Percentiles rank a stretch among this genome's conserved stretches.
Conservation (phyloP, 2,113 vertebrate genomes). For the Embiotoca jacksoni region DNA sequence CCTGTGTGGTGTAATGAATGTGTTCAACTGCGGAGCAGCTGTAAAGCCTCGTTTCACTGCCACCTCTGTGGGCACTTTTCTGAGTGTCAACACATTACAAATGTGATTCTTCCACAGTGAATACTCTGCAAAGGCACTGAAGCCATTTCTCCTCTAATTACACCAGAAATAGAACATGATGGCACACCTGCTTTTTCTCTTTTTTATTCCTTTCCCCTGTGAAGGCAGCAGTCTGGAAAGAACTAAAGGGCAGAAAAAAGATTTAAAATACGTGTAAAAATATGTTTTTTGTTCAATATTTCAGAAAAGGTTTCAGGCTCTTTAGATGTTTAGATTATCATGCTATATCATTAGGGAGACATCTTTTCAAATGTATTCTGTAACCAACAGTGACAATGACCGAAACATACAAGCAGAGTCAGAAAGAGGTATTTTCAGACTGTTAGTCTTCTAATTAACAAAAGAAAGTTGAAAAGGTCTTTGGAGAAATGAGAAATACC, state of each 20-base stretch:
- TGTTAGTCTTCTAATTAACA: too few species aligned
- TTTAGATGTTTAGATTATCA: not conserved
- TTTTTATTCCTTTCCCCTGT: not conserved
- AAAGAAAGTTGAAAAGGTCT: too few species aligned
- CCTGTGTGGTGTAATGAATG: conserved; percentile 10
- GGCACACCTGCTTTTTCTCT: conserved; percentile 40
- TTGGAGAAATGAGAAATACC: too few species aligned
- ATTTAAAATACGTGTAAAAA: not conserved
- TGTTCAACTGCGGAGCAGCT: conserved; percentile 34
- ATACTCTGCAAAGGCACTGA: conserved; percentile 34
- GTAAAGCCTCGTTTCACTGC: conserved; percentile 22
- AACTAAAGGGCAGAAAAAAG: not conserved
- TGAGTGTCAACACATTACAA: conserved; percentile 43
- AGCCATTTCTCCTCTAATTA: conserved; percentile 60
- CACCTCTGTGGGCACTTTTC: conserved; percentile 40
- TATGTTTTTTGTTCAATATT: too few species aligned
- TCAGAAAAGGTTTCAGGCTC: not conserved
- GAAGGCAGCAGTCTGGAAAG: conserved; percentile 27
- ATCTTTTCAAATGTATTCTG: not conserved
- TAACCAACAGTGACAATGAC: not conserved
- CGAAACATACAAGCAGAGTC: too few species aligned
- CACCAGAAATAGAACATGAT: conserved; percentile 55
- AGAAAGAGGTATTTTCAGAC: too few species aligned
- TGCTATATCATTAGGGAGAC: not conserved
- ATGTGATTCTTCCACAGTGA: conserved; percentile 43